Conservation (phyloP, 2,797 vertebrate species). For the Helostoma temminkii region DNA sequence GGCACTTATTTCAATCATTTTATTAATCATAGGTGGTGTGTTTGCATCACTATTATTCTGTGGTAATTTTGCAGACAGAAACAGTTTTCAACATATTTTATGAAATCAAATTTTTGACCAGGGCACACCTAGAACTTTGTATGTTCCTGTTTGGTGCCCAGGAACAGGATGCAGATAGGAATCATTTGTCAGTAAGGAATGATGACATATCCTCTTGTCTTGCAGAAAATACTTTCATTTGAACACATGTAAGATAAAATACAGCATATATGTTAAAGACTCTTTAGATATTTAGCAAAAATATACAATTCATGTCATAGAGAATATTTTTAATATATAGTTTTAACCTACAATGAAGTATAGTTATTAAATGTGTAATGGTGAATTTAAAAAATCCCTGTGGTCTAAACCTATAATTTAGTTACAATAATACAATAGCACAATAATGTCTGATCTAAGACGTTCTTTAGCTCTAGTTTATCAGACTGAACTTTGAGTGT, state of each 20-base stretch:
- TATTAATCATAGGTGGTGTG: not conserved
- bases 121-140: conserved; percentile 22
- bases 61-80: not conserved
- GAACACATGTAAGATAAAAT: not conserved
- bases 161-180: conserved; percentile 54
- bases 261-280: not conserved
- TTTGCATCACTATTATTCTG: not conserved
- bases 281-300: not conserved
- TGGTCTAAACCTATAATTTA: too few relatives aligned
- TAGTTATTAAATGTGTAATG: too few relatives aligned
- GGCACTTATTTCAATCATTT: not conserved
- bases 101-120: not conserved
- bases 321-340: not conserved
- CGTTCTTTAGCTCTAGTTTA: not conserved
- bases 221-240: conserved; percentile 6
- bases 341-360: not conserved
- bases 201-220: conserved; percentile 36
- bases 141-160: conserved; percentile 22
- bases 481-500: not conserved
- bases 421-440: not conserved
- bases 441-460: too few relatives aligned
- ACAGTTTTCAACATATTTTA: not conserved
- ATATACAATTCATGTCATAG: not conserved
- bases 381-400: too few relatives aligned
- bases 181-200: conserved; percentile 23